phyloP scores from a whole-genome alignment of 2,797 vertebrate species.

The Anisognathus igniventris region DNA sequence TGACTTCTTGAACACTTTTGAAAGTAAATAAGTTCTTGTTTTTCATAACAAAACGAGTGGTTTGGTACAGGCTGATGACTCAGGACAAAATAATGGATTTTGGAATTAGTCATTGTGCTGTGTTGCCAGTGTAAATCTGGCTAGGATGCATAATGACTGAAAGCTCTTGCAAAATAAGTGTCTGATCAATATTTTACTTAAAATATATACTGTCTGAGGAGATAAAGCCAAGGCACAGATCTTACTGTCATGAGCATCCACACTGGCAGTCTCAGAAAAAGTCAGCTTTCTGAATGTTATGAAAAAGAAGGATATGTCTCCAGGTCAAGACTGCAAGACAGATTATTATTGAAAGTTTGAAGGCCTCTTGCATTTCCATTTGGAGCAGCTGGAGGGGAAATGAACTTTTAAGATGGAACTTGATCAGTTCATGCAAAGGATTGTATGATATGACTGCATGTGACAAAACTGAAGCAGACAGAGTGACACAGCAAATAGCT shows the following conservation, averaged over 20 bases:
- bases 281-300: neutral
- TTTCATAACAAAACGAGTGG: slow-evolving; percentile 50
- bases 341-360: neutral
- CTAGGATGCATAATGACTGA: slow-evolving; percentile 16
- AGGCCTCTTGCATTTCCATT: neutral
- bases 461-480: neutral
- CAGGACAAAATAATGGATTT: slow-evolving; percentile 57
- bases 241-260: neutral
- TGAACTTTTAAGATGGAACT: slow-evolving; percentile 25
- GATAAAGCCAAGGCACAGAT: neutral
- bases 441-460: neutral
- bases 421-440: neutral
- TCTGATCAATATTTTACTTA: slow-evolving; percentile 5
- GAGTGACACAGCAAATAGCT: neutral
- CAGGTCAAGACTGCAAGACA: neutral
- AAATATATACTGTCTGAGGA: neutral
- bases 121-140: slow-evolving; percentile 42
- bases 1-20: slow-evolving; percentile 1
- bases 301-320: neutral
- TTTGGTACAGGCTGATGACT: slow-evolving; percentile 42
- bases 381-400: neutral
- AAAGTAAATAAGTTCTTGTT: slow-evolving; percentile 37
- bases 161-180: slow-evolving; percentile 34
- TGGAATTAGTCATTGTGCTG: slow-evolving; percentile 33
- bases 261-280: neutral